phyloP scores from a whole-genome alignment of 2,113 vertebrate species.

The Anser brachyrhynchus region DNA sequence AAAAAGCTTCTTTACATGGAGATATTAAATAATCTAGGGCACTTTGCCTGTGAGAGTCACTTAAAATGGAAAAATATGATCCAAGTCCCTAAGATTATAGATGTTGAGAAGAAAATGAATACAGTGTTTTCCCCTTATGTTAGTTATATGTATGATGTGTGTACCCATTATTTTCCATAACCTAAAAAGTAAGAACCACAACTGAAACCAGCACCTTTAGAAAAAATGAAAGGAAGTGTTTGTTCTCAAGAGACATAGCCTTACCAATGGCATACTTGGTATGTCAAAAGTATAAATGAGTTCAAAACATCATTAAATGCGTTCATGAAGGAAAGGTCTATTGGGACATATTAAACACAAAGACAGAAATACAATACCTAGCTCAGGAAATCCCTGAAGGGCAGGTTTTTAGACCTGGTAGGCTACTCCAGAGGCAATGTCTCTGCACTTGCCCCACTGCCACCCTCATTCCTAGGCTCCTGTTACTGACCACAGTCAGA shows the following conservation, averaged over 20 bases:
- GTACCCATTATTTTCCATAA: background rate
- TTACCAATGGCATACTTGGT: background rate
- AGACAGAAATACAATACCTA: background rate
- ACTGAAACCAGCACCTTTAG: background rate
- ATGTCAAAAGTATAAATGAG: background rate
- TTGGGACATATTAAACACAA: background rate
- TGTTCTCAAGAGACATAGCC: background rate
- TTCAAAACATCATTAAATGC: background rate
- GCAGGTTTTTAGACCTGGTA: background rate
- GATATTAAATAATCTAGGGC: background rate
- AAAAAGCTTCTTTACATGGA: background rate
- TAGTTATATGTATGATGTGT: background rate
- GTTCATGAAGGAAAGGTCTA: background rate
- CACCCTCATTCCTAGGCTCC: background rate
- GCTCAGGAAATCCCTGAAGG: background rate
- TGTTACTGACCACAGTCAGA: background rate
- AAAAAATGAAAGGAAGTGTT: background rate
- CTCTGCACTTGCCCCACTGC: fast-evolving
- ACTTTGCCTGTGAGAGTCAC: background rate
- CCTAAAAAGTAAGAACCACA: background rate
- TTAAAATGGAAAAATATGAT: background rate
- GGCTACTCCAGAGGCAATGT: background rate
- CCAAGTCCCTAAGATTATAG: background rate
- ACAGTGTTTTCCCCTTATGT: background rate
- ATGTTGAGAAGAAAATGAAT: background rate